These are phyloP conservation scores for Cacatua alba DNA, from an alignment of 2,113 vertebrate genomes.

Conservation along the genomic window DNA sequence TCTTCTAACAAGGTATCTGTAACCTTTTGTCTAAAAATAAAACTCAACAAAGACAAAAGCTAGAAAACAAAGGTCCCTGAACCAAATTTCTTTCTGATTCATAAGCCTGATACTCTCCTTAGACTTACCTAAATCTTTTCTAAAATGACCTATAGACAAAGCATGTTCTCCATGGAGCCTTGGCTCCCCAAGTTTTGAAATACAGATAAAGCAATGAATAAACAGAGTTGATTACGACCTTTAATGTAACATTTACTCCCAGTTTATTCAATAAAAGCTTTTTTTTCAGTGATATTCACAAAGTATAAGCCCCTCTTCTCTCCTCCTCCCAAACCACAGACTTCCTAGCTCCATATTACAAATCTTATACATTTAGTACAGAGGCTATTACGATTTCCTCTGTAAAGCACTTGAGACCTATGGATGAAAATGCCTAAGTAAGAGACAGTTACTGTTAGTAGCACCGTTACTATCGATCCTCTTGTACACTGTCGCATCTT, in stretches of 20 bases:
- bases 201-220: neutral
- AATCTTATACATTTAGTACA: fast-evolving
- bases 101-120: neutral
- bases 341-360: neutral
- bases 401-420: neutral
- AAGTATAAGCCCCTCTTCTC: neutral
- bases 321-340: neutral
- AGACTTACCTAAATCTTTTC: neutral
- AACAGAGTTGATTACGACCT: neutral
- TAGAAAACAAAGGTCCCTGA: neutral
- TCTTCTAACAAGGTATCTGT: neutral
- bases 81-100: neutral
- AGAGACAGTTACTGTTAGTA: neutral
- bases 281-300: neutral
- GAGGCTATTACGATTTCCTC: neutral
- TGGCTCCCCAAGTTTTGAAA: neutral
- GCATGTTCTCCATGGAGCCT: neutral
- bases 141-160: neutral
- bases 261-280: neutral
- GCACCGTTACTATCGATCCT: neutral
- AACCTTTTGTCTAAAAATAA: neutral
- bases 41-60: neutral
- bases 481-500: neutral
- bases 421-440: neutral
- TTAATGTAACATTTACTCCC: neutral